Evolutionary conservation across 2,113 vertebrate species (phyloP), one percentile per base, ranked within the genome.

Genomic region (Alligator mississippiensis): DNA sequence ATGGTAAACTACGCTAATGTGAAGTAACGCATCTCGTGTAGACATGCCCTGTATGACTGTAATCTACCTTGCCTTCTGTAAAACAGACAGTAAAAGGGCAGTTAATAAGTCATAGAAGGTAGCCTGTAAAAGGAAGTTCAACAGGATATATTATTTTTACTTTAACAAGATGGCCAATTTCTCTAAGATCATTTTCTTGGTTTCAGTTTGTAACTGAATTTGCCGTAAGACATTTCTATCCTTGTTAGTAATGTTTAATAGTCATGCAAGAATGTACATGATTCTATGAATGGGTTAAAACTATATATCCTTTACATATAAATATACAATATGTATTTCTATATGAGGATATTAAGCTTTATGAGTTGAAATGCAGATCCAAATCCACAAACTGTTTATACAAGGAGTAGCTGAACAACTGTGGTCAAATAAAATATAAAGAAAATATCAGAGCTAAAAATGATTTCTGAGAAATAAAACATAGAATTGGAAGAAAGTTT

Each of bases 351-450:
- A 64, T 68, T 88, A 93, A 85, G 11, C 21, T 80, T 93, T 96
- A 58, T 85, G 77, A 1, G 9, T 83, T 13, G 72, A 95, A 95
- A 93, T n/a, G 61, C 87, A 93, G 76, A 93, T 92, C 76, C 82
- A 95, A 92, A 92, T 83, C 91, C 83, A 86, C 66, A 85, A 92
- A 79, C 30, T 95, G 18, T 94, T 96, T 91, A 82, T 80, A 90
- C 55, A 91, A 94, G 76, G 77, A 81, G 70, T 94, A 89, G 66
- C 78, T 90, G 78, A 96, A 95, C 66, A 95, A 88, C 88, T 82
- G 87, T 88, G 95, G 96, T 95, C 94, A 93, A 94, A 96, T 92
- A 94, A 97, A 96, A 90, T 70, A 85, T 47, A 93, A 97, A 89
- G 80, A 95, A 95, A 95, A 95, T 86, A 92, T 93, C 60, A 82